These are phyloP conservation scores for Rousettus leschenaultii DNA, from an alignment of 2,113 vertebrate genomes.

Conservation along the genomic window DNA sequence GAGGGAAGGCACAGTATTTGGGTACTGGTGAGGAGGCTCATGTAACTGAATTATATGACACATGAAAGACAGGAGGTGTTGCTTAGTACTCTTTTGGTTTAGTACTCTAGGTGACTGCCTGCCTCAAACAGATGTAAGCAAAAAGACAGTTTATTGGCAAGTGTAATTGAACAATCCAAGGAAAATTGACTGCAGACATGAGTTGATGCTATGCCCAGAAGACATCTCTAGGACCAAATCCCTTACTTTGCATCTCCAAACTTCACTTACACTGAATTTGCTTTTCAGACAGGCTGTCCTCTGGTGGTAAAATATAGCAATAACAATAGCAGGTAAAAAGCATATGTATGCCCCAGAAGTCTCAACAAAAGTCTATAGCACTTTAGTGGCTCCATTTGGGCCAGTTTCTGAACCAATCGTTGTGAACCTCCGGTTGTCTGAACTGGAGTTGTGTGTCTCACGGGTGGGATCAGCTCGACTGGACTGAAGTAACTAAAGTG, in stretches of 20 bases:
- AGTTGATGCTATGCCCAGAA: not conserved
- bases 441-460: not conserved
- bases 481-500: not conserved
- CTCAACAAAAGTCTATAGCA: not conserved
- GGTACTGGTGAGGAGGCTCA: not conserved
- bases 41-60: not conserved
- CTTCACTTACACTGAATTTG: not conserved
- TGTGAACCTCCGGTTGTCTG: not conserved
- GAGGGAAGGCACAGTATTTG: not conserved
- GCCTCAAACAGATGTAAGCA: not conserved
- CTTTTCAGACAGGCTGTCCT: conserved; percentile 19
- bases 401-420: not conserved
- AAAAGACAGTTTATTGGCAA: not conserved
- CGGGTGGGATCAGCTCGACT: not conserved
- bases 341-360: not conserved
- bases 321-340: not conserved
- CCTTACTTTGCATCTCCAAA: not conserved
- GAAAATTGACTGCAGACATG: not conserved
- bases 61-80: not conserved
- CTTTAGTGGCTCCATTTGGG: not conserved
- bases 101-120: not conserved
- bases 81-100: not conserved
- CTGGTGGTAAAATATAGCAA: conserved; percentile 34
- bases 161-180: not conserved
- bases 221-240: not conserved